Evolutionary conservation across 2,797 vertebrate species (phyloP).

Genomic region (Taenioides sp.): DNA sequence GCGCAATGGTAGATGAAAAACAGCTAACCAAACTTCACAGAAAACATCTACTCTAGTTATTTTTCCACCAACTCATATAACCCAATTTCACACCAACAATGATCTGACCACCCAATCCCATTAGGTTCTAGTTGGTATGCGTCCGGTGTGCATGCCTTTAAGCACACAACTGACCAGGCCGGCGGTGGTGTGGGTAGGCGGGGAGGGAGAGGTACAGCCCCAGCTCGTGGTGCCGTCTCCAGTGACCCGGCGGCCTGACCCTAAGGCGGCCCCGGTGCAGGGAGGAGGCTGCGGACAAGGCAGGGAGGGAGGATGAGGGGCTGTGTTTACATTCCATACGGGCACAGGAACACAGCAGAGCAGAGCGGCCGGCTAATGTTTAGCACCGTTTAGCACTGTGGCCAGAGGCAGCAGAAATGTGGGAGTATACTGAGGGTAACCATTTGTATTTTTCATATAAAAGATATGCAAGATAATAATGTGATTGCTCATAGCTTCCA

Average conservation of each 20-base stretch:
- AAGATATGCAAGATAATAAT: background rate
- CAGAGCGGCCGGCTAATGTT: constrained; percentile 19
- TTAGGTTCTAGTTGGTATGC: background rate
- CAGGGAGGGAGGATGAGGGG: constrained; percentile 30
- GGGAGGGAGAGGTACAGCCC: constrained; percentile 71
- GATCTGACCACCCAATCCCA: constrained; percentile 6
- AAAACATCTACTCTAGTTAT: background rate
- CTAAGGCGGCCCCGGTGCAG: constrained; percentile 58
- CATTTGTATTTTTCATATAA: background rate
- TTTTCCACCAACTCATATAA: background rate
- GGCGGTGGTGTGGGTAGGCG: constrained; percentile 58
- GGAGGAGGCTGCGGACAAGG: constrained; percentile 67
- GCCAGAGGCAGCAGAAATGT: constrained; percentile 26
- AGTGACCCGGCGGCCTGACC: constrained; percentile 59
- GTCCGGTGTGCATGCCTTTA: constrained; percentile 46
- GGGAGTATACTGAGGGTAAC: background rate
- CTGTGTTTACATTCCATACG: constrained; percentile 44
- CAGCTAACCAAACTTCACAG: background rate
- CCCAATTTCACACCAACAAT: background rate
- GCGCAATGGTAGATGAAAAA: background rate
- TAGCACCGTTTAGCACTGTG: constrained; percentile 18
- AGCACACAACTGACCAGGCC: constrained; percentile 44
- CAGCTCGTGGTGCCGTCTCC: constrained; percentile 63
- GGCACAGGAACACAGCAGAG: constrained; percentile 28
- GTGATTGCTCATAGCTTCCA: background rate